Conservation (phyloP, 2,797 vertebrate genomes). For the Jordanella pulchra region DNA sequence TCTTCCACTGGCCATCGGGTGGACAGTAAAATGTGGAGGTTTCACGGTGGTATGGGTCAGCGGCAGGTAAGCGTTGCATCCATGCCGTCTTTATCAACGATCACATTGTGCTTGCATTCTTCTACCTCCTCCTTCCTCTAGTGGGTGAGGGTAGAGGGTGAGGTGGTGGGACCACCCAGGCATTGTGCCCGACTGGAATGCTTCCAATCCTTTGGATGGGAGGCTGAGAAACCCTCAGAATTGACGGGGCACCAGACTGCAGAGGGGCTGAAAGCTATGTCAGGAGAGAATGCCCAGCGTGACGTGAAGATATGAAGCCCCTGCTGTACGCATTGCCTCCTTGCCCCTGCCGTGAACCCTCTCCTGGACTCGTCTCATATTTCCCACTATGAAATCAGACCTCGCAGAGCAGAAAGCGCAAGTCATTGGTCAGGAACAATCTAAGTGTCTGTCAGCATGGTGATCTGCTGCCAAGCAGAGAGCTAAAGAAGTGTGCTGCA, state of each 20-base stretch:
- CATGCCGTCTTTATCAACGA: constrained; percentile 69
- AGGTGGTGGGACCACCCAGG: constrained; percentile 75
- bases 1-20: constrained; percentile 52
- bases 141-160: constrained; percentile 16
- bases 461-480: constrained; percentile 62
- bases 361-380: constrained; percentile 73
- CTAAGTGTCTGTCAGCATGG: constrained; percentile 78
- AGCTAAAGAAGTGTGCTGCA: constrained; percentile 58
- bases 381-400: constrained; percentile 82
- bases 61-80: constrained; percentile 74
- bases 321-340: constrained; percentile 72
- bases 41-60: constrained; percentile 73
- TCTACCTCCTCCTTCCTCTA: constrained; percentile 66
- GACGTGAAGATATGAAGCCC: constrained; percentile 78
- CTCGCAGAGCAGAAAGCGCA: constrained; percentile 74
- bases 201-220: constrained; percentile 54
- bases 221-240: constrained; percentile 46
- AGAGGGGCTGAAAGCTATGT: constrained; percentile 73
- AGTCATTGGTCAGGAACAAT: constrained; percentile 84
- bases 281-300: constrained; percentile 76
- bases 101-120: constrained; percentile 78
- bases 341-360: constrained; percentile 80
- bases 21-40: constrained; percentile 55
- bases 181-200: constrained; percentile 76
- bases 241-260: constrained; percentile 55